phyloP scores from a whole-genome alignment of 2,888 invertebrate genomes.

The Eledona agricola region DNA sequence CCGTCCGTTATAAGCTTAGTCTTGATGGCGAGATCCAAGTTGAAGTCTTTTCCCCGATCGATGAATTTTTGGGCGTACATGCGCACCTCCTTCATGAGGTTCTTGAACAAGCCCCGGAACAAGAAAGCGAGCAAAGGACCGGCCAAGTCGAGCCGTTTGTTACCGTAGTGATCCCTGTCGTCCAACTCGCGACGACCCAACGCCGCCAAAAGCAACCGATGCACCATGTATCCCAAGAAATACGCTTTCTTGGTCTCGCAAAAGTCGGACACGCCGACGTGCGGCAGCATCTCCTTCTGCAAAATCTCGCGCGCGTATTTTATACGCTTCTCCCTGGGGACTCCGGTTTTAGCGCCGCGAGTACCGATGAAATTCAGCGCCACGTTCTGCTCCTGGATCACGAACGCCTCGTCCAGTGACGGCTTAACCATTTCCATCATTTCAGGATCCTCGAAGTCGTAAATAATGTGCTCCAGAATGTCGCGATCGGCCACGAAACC shows the following conservation, averaged over 20 bases:
- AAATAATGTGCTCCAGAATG: slow-evolving; percentile 99
- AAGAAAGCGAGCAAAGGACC: slow-evolving; percentile 96
- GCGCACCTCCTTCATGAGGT: slow-evolving; percentile 95
- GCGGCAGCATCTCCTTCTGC: slow-evolving; percentile 99
- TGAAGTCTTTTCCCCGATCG: slow-evolving; percentile 98
- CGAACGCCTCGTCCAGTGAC: slow-evolving; percentile 98
- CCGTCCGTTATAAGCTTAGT: slow-evolving; percentile 99
- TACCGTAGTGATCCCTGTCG: slow-evolving; percentile 99
- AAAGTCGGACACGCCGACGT: slow-evolving; percentile 98
- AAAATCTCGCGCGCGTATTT: slow-evolving; percentile 99
- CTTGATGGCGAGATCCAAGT: slow-evolving; percentile 94
- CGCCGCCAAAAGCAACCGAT: slow-evolving; percentile 91
- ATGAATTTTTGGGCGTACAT: slow-evolving; percentile 99
- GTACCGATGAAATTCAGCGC: slow-evolving; percentile 99
- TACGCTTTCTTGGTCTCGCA: slow-evolving; percentile 99
- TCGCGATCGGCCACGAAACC: slow-evolving; percentile 99
- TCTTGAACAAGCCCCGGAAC: slow-evolving; percentile 96
- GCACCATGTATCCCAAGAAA: slow-evolving; percentile 99
- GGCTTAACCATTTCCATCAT: slow-evolving; percentile 99
- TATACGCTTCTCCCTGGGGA: slow-evolving; percentile 98
- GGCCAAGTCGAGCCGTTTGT: slow-evolving; percentile 97
- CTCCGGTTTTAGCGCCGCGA: slow-evolving; percentile 96
- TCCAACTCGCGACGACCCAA: slow-evolving; percentile 96
- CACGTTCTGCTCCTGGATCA: slow-evolving; percentile 98
- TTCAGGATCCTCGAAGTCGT: slow-evolving; percentile 99